Evolutionary conservation across 2,113 vertebrate species (phyloP).

Genomic region (Mormyrus iriodes): DNA sequence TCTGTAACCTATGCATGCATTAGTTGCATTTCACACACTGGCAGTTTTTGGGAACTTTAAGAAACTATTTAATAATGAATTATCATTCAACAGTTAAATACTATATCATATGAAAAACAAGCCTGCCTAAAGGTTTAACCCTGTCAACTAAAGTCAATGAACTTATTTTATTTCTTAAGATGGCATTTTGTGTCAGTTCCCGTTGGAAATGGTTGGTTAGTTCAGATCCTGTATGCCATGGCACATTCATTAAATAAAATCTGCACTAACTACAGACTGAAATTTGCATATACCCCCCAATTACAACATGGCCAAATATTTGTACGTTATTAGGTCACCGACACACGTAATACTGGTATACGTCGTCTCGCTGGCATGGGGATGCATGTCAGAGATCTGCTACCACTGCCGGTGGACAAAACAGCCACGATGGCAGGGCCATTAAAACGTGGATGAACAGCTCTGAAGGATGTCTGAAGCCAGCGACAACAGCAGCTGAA

Average conservation of each 20-base stretch:
- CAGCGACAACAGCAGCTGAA: constrained; percentile 47
- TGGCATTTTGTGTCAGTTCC: neutral
- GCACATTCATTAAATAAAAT: neutral
- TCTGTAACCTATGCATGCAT: neutral
- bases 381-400: neutral
- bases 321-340: neutral
- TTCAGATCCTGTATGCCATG: neutral
- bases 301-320: neutral
- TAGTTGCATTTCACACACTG: neutral
- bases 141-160: neutral
- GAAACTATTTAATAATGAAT: neutral
- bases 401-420: neutral
- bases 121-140: neutral
- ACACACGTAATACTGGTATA: neutral
- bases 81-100: neutral
- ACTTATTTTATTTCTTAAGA: neutral
- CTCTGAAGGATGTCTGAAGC: constrained; percentile 52
- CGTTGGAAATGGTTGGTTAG: neutral
- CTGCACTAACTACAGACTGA: neutral
- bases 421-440: neutral
- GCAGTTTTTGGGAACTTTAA: neutral
- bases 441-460: neutral
- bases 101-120: neutral
- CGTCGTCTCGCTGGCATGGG: neutral
- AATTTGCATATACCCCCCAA: neutral